Evolutionary conservation across 1,140 invertebrate genomes (phyloP), one percentile per base, ranked within the genome.

Genomic region (Monomorium pharaonis): DNA sequence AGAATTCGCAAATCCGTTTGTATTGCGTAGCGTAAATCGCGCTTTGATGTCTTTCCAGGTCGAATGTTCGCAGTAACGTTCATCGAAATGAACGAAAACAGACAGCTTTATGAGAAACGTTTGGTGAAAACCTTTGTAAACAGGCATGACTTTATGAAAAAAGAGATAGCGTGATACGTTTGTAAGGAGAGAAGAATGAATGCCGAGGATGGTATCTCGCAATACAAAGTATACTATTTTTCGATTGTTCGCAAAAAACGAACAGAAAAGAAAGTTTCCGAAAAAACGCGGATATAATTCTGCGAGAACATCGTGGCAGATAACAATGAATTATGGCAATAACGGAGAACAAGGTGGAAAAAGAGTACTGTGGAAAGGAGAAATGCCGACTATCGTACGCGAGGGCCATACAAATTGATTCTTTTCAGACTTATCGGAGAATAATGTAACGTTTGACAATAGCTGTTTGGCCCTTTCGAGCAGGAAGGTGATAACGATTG

Each of bases 391-490:
- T 87, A 67, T 60, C 54, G 58, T 37, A 18, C 5, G 18, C 44
- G 37, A 24, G 1, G 60, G 44, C 62, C 67, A 91, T 88, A 90
- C 91, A 92, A 93, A 93, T 92, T 92, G 91, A 90, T 91, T 88
- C 87, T 90, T 92, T 93, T 91, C 89, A 86, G 86, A 86, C 85
- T 89, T 91, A 91, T 91, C 87, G 85, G 86, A 87, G 92, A 85
- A 92, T 93, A 93, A 93, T 90, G 84, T 86, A 74, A 86, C 87
- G 88, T 89, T 92, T 92, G 90, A 93, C 92, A 93, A 93, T 91
- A 84, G 89, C 42, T 91, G 86, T 91, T 93, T 88, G 85, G 91
- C 86, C 42, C 70, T 42, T 77, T 72, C 62, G 44, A 27, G 27
- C 49, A 54, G 49, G 67, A 63, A 60, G 72, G 56, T 30, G 33